Conservation (phyloP, 2,113 vertebrate species). For the Crotalus viridis region DNA sequence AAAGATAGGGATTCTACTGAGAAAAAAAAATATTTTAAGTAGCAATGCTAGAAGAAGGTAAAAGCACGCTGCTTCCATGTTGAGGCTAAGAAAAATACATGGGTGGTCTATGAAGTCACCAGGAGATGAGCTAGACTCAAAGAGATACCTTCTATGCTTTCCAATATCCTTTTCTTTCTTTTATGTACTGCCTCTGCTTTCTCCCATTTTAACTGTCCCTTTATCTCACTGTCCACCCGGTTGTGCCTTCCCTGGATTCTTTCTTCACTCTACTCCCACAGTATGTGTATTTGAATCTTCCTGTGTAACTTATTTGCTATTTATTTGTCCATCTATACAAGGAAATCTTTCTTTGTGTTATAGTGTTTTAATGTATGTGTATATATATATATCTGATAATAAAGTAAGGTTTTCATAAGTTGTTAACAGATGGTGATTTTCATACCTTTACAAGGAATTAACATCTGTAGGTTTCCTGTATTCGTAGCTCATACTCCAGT, state of each 20-base stretch:
- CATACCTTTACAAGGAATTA: background rate
- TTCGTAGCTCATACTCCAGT: background rate
- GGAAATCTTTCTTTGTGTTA: background rate
- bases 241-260: background rate
- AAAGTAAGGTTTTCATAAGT: background rate
- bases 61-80: background rate
- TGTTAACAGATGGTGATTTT: background rate
- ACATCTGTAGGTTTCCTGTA: background rate
- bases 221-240: background rate
- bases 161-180: background rate
- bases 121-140: background rate
- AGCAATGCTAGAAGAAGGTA: background rate
- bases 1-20: background rate
- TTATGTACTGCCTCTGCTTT: background rate
- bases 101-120: background rate
- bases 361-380: background rate
- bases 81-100: background rate
- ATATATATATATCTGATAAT: background rate
- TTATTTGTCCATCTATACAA: background rate
- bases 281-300: background rate
- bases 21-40: background rate
- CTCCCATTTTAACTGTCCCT: background rate
- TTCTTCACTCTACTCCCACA: background rate
- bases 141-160: background rate
- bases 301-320: background rate